Evolutionary conservation across 2,797 vertebrate species (phyloP), one percentile per base, ranked within the genome.

Genomic region (Tapera naevia): DNA sequence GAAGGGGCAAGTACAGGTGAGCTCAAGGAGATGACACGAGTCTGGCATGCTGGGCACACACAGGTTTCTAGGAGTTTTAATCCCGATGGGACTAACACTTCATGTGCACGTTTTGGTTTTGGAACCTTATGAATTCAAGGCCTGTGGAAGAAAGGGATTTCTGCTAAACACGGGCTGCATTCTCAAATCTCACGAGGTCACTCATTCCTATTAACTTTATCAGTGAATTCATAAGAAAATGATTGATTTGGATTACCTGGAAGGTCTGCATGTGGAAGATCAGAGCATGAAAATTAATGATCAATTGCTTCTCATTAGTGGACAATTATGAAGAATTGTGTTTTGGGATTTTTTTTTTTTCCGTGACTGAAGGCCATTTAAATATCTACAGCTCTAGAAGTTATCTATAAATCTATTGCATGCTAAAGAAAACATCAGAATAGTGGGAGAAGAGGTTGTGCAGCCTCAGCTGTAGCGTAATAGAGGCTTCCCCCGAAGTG

Each of bases 281-380:
- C 48, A 74, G 50, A 48, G 48, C 19, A 33, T 74, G 43, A 43
- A 89, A 83, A 50, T 88, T 91, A 87, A 93, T 61, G 14, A 91
- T 84, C 51, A 64, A 32, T 94, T 95, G 58, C 56, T 70, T 88
- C 73, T 94, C 4, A 2, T 89, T 95, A 90, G 78, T 82, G 75
- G n/a, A 10, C 95, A 57, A 88, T 89, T 72, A 58, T 32, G 28
- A 88, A 88, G 70, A 93, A 75, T n/a, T 51, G 51, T 76, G 24
- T 13, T 74, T 58, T 19, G 43, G 27, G 48, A 22, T 54, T 57
- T 21, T 37, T 74, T n/a, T 60, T 69, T 43, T 51, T 45, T 4
- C 2, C 24, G 54, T 75, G 37, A 57, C 58, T 76, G 33, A 88
- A 90, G 48, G 50, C 78, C 14, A 7, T 45, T 83, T 33, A 43